Evolutionary conservation across 2,888 invertebrate species (phyloP).

Genomic region (Dione juno): DNA sequence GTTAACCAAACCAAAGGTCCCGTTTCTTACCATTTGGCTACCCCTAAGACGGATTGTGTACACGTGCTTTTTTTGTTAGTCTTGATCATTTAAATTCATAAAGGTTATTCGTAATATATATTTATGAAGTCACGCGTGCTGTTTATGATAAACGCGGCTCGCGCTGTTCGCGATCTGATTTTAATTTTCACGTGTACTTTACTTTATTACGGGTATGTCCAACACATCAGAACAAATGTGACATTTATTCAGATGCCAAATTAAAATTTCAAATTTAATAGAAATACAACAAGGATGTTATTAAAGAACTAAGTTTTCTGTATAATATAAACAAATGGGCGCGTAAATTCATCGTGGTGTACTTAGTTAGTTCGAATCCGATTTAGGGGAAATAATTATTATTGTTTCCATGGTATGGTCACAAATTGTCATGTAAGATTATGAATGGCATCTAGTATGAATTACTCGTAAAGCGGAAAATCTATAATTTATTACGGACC

Average conservation of each 20-base stretch:
- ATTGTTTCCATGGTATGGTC: too few relatives aligned
- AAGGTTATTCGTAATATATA: conserved; percentile 33
- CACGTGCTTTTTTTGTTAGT: conserved; percentile 14
- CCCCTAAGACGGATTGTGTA: conserved; percentile 8
- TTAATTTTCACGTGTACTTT: conserved; percentile 27
- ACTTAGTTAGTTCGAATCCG: too few relatives aligned
- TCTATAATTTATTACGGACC: too few relatives aligned
- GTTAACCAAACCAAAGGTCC: neutral
- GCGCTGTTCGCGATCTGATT: conserved; percentile 1
- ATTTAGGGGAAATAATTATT: too few relatives aligned
- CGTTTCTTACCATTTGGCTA: too few relatives aligned
- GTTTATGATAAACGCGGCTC: conserved; percentile 12
- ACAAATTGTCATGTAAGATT: too few relatives aligned
- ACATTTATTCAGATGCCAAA: conserved; percentile 2
- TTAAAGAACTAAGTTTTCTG: neutral
- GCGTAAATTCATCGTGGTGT: neutral
- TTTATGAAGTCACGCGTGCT: conserved; percentile 35
- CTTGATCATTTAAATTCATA: conserved; percentile 31
- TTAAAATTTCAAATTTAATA: neutral
- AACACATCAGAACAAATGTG: neutral
- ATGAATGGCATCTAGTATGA: too few relatives aligned
- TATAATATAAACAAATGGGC: neutral
- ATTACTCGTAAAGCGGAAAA: too few relatives aligned
- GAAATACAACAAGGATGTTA: neutral
- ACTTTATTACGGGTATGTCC: neutral